phyloP scores from a whole-genome alignment of 2,797 vertebrate species.

The Mycteria americana region DNA sequence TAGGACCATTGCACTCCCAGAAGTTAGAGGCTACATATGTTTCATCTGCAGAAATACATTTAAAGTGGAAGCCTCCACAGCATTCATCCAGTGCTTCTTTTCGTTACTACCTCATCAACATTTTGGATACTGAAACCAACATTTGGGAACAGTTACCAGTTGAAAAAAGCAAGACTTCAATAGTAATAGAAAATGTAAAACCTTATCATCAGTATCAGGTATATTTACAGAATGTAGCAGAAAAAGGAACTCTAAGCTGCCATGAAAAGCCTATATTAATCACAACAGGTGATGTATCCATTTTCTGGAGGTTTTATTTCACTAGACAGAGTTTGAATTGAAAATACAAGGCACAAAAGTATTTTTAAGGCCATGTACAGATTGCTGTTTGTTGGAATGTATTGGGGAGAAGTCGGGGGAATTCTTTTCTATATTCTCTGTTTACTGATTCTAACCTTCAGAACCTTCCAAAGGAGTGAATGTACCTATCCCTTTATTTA shows the following conservation, averaged over 20 bases:
- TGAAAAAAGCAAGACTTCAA: constrained; percentile 72
- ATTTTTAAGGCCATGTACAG: background rate
- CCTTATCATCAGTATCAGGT: constrained; percentile 79
- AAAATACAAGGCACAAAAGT: background rate
- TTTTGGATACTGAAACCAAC: constrained; percentile 72
- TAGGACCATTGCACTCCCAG: constrained; percentile 80
- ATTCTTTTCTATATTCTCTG: background rate
- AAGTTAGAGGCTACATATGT: constrained; percentile 72
- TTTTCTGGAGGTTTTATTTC: background rate
- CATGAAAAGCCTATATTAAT: constrained; percentile 68
- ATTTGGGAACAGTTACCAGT: constrained; percentile 54
- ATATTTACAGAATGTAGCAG: constrained; percentile 78
- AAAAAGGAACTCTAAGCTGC: constrained; percentile 79
- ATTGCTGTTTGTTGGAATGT: background rate
- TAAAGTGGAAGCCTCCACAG: constrained; percentile 77
- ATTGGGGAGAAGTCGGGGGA: background rate
- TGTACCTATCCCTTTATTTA: background rate
- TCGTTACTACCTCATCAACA: constrained; percentile 76
- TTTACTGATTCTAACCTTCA: background rate
- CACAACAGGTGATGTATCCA: constrained; percentile 79
- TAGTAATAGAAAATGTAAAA: constrained; percentile 68
- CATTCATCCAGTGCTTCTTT: constrained; percentile 48
- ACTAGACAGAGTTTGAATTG: background rate
- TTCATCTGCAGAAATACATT: constrained; percentile 76
- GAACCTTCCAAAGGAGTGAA: background rate